Evolutionary conservation across 2,888 invertebrate genomes (phyloP), one percentile per base, ranked within the genome.

Genomic region (Amphimallon solstitiale): DNA sequence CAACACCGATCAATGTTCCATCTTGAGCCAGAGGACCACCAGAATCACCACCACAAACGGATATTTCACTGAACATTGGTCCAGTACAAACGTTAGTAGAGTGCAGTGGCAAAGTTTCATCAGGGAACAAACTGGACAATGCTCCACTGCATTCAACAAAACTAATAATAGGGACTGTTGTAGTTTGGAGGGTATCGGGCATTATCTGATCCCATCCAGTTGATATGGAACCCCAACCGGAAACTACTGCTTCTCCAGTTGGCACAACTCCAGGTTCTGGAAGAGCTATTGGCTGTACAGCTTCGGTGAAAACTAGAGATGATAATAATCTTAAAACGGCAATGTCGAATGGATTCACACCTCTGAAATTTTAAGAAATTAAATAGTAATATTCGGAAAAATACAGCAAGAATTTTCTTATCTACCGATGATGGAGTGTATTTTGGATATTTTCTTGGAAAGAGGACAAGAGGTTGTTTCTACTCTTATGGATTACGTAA

Each of bases 41-140:
- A 2, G 86, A 86, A 69, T 87, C 87, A 7, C 86, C 86, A 38
- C 76, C 82, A 71, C 86, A 86, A 7, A 85, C 85, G 15, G 85
- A 83, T 6, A 69, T 34, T 0, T 67, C 63, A 15, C 72, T 75
- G 35, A 72, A 73, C 67, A 77, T 76, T 23, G 76, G 45, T 71
- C 86, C 86, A 0, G 85, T 85, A 71, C 86, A 86, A 35, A 86
- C 79, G 63, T 86, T 83, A 15, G 83, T 81, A 0, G 79, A 77
- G 59, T 81, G 79, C 1, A 86, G 72, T 10, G 85, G 84, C 69
- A 84, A 84, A 0, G 62, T 49, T 38, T 59, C 54, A 21, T 79
- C 79, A 37, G 83, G 60, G 1, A 76, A 68, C 2, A 54, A 19
- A 12, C 83, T 81, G 6, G 84, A 73, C 4, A 84, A 83, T 15